A percentile compares a stretch with the other conserved stretches of the same genome.
Conservation (phyloP, 2,888 invertebrate genomes). For the Dysmachus trigonus region DNA sequence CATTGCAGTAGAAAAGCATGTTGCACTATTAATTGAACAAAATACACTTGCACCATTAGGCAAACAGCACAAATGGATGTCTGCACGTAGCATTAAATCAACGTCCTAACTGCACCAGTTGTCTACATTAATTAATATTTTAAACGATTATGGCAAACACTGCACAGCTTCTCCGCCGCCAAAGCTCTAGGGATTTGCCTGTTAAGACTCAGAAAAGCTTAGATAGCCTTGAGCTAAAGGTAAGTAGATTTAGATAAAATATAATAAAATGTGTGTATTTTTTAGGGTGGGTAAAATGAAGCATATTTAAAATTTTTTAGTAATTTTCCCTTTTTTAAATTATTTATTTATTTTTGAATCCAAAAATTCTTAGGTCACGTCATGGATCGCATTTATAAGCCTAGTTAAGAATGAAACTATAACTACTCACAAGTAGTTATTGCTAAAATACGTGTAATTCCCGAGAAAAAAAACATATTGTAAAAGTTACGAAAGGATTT, state of each 20-base stretch:
- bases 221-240: constrained; percentile 86
- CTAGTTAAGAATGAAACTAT: too few species aligned
- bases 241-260: constrained; percentile 60
- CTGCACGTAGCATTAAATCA: constrained; percentile 48
- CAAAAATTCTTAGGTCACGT: too few species aligned
- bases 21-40: neutral
- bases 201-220: constrained; percentile 74
- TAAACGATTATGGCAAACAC: constrained; percentile 80
- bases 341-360: too few species aligned
- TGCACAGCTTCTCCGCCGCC: constrained; percentile 86
- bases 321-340: neutral
- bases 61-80: constrained; percentile 47
- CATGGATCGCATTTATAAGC: too few species aligned
- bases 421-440: too few species aligned
- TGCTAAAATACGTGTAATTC: too few species aligned
- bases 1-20: neutral
- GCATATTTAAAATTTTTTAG: neutral
- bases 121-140: constrained; percentile 41
- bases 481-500: too few species aligned
- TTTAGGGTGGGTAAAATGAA: neutral
- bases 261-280: neutral
- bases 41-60: constrained; percentile 16
- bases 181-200: constrained; percentile 85
- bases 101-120: constrained; percentile 2
- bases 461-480: too few species aligned